Conservation (phyloP, 2,888 invertebrate genomes). For the Apamea epomidion region DNA sequence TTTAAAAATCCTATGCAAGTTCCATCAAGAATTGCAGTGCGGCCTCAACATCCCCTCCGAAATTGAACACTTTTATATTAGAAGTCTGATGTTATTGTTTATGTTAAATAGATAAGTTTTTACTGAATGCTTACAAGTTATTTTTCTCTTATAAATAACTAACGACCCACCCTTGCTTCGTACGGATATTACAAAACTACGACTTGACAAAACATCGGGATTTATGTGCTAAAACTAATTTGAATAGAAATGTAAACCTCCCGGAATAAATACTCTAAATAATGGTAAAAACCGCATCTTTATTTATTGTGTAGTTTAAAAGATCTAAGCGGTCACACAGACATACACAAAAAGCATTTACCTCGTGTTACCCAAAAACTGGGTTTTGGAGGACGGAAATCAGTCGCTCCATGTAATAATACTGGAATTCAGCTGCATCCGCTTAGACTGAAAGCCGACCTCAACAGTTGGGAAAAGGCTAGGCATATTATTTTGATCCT, state of each 20-base stretch:
- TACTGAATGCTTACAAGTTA: not conserved
- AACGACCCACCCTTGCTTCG: not conserved
- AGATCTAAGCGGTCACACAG: not conserved
- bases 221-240: not conserved
- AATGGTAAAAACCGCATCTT: not conserved
- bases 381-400: no score
- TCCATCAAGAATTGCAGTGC: not conserved
- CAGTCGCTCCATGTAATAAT: not conserved
- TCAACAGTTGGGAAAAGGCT: not conserved
- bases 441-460: not conserved
- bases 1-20: not conserved
- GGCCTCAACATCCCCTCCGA: conserved; percentile 5
- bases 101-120: conserved; percentile 4
- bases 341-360: not conserved
- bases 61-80: conserved; percentile 24
- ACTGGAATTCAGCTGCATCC: not conserved
- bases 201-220: no score
- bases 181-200: not conserved
- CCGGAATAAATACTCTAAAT: not conserved
- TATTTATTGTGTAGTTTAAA: not conserved
- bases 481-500: not conserved
- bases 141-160: not conserved
- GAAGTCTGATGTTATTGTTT: not conserved
- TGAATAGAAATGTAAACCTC: not conserved
- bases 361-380: no score